Conservation (phyloP, 2,888 invertebrate genomes). For the Platycheirus albimanus region DNA sequence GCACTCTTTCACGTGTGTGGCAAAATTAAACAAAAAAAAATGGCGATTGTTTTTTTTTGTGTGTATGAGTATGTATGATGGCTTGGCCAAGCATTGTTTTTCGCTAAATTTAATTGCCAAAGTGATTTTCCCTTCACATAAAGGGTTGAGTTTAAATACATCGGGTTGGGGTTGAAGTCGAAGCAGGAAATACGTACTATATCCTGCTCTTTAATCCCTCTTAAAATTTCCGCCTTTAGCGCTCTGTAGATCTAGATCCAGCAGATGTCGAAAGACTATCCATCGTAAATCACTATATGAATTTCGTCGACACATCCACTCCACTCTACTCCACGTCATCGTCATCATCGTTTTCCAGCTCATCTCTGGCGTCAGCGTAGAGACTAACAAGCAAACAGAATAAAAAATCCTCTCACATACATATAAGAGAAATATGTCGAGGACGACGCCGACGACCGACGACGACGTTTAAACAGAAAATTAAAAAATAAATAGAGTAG, state of each 20-base stretch:
- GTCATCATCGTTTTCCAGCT: slow-evolving; percentile 40
- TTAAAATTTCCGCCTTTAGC: slow-evolving; percentile 9
- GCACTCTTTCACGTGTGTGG: slow-evolving; percentile 59
- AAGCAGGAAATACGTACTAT: too few relatives aligned
- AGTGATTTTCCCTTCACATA: slow-evolving; percentile 28
- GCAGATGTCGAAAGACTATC: slow-evolving; percentile 59
- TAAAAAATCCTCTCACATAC: slow-evolving; percentile 6
- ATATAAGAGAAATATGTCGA: slow-evolving; percentile 28
- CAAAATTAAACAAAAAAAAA: slow-evolving; percentile 6
- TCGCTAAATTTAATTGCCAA: slow-evolving; percentile 61
- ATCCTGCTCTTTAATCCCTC: slow-evolving; percentile 46
- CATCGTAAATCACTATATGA: slow-evolving; percentile 47
- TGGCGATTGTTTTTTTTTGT: too few relatives aligned
- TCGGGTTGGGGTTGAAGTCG: too few relatives aligned
- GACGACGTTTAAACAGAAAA: not conserved
- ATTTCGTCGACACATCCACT: slow-evolving; percentile 26
- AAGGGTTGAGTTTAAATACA: too few relatives aligned
- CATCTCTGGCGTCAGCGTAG: slow-evolving; percentile 49
- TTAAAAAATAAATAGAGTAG: slow-evolving; percentile 28
- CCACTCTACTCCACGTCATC: too few relatives aligned
- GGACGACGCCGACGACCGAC: too few relatives aligned
- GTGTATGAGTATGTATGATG: too few relatives aligned
- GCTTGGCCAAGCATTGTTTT: slow-evolving; percentile 39
- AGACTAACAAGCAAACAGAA: slow-evolving; percentile 43
- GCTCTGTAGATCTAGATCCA: slow-evolving; percentile 16